phyloP scores from a whole-genome alignment of 2,113 vertebrate species.

The Chlorocebus sabaeus region DNA sequence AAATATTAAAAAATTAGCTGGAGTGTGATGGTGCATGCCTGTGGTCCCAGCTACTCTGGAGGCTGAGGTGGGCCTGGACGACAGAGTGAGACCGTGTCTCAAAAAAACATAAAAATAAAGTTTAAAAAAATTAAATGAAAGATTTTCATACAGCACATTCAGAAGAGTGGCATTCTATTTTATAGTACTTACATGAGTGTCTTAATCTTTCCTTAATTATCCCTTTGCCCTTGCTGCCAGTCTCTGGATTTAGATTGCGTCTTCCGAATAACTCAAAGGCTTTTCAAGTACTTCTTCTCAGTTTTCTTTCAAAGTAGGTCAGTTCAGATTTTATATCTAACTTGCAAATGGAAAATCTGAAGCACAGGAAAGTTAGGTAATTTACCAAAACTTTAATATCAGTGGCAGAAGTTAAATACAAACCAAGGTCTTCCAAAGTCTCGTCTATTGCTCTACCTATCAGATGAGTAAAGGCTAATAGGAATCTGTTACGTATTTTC shows the following conservation, averaged over 20 bases:
- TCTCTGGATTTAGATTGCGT: background rate
- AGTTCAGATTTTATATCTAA: conserved; percentile 66
- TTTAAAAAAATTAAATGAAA: background rate
- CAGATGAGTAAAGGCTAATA: background rate
- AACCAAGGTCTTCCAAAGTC: conserved; percentile 32
- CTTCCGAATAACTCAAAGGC: conserved; percentile 22
- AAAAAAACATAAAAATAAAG: too few species aligned
- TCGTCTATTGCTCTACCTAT: background rate
- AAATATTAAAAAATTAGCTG: too few species aligned
- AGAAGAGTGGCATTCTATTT: background rate
- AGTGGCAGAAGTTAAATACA: conserved; percentile 51
- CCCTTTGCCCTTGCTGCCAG: background rate
- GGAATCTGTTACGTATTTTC: conserved; percentile 33
- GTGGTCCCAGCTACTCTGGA: too few species aligned
- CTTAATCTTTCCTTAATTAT: conserved; percentile 31
- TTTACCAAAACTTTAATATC: conserved; percentile 57
- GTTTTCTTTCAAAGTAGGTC: conserved; percentile 63
- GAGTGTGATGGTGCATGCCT: too few species aligned
- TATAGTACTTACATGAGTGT: background rate
- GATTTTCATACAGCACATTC: background rate
- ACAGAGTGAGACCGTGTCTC: too few species aligned
- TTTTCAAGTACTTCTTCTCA: conserved; percentile 50
- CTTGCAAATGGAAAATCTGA: conserved; percentile 70
- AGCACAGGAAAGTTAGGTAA: conserved; percentile 55
- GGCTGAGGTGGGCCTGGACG: too few species aligned